Evolutionary conservation across 2,113 vertebrate genomes (phyloP).

Genomic region (Erythrolamprus reginae): DNA sequence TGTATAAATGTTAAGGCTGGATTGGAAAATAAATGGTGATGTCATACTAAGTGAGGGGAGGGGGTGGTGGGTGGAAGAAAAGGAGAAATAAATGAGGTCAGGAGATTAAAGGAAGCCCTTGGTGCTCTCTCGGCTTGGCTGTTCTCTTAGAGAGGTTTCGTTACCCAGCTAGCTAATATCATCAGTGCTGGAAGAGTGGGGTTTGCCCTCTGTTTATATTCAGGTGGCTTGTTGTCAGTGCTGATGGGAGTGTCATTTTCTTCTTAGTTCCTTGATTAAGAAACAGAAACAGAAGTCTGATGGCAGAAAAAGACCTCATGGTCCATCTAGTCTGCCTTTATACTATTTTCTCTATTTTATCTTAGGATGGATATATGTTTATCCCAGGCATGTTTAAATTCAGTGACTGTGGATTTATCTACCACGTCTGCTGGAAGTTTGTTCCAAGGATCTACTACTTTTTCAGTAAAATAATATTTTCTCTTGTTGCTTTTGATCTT

Average conservation of each 20-base stretch:
- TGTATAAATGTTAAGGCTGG: neutral
- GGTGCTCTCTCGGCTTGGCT: neutral
- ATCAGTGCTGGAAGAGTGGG: neutral
- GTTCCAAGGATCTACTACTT: too few relatives aligned
- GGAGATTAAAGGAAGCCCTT: neutral
- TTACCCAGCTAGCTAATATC: neutral
- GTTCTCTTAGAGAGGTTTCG: neutral
- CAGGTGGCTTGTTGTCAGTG: neutral
- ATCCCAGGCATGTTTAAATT: too few relatives aligned
- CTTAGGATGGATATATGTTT: too few relatives aligned
- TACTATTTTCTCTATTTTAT: too few relatives aligned
- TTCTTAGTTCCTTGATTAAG: neutral
- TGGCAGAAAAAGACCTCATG: too few relatives aligned
- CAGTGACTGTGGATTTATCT: too few relatives aligned
- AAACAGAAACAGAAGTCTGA: too few relatives aligned
- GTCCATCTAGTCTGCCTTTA: too few relatives aligned
- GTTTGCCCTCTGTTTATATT: neutral
- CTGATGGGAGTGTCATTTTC: neutral
- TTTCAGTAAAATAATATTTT: too few relatives aligned
- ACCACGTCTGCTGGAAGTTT: too few relatives aligned
- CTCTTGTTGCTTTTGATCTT: too few relatives aligned
- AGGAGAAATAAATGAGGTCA: neutral
- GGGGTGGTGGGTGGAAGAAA: neutral
- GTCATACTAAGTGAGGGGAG: neutral
- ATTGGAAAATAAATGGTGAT: neutral